Percentiles rank a stretch among this genome's conserved stretches.
These are phyloP conservation scores for Choreutis nemorana DNA, from an alignment of 2,888 invertebrate species.

Conservation along the genomic window DNA sequence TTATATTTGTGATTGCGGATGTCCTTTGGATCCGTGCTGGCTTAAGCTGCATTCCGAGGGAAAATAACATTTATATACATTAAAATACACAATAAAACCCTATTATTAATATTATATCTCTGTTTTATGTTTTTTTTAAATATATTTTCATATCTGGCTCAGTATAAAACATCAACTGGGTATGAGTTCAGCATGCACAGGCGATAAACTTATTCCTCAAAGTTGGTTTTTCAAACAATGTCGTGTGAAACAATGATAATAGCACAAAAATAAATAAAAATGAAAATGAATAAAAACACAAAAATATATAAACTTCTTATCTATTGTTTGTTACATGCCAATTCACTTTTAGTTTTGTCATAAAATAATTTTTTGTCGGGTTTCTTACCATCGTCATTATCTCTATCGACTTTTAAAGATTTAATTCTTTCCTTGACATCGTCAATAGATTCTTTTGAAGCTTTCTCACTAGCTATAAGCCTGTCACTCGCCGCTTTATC, in stretches of 20 bases:
- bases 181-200: no score
- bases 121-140: background rate
- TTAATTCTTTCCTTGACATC: slow-evolving; percentile 55
- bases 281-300: slow-evolving; percentile 12
- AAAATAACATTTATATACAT: slow-evolving; percentile 4
- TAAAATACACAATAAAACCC: slow-evolving; percentile 1
- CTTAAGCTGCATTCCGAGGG: slow-evolving; percentile 64
- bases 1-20: slow-evolving; percentile 21
- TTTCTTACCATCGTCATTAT: slow-evolving; percentile 56
- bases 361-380: slow-evolving; percentile 8
- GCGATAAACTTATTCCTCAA: slow-evolving; percentile 46
- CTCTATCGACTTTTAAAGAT: slow-evolving; percentile 55
- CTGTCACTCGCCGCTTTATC: slow-evolving; percentile 36
- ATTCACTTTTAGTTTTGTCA: background rate
- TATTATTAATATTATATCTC: slow-evolving; percentile 3
- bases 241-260: slow-evolving; percentile 8
- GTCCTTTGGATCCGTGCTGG: slow-evolving; percentile 28
- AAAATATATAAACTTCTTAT: slow-evolving; percentile 6
- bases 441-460: slow-evolving; percentile 47
- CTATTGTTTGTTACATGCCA: no score
- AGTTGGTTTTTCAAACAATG: slow-evolving; percentile 32
- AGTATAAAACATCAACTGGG: slow-evolving; percentile 1
- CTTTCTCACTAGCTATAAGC: slow-evolving; percentile 33
- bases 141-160: background rate
- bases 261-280: slow-evolving; percentile 5